A percentile compares a stretch with the other conserved stretches of the same genome.
These are phyloP conservation scores for Nezara viridula DNA, from an alignment of 2,888 invertebrate genomes.

Conservation along the genomic window DNA sequence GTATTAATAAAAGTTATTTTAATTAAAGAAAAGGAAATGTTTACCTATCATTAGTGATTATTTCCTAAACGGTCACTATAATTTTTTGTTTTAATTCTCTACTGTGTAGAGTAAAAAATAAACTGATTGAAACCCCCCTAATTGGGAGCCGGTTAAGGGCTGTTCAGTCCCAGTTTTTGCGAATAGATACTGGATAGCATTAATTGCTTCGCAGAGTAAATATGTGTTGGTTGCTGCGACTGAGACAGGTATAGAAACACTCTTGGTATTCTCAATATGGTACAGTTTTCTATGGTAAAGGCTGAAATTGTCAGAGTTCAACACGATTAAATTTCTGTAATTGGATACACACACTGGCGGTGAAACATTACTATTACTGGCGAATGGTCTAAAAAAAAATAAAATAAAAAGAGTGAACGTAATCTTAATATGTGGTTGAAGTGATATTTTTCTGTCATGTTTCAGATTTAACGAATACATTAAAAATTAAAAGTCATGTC, in stretches of 20 bases:
- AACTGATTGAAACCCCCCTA: neutral
- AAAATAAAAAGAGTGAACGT: too few species aligned
- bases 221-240: neutral
- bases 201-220: slow-evolving; percentile 8
- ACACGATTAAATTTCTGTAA: neutral
- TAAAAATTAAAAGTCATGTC: too few species aligned
- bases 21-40: too few species aligned
- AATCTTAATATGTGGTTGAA: too few species aligned
- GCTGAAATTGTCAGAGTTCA: neutral
- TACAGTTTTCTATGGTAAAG: neutral
- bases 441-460: too few species aligned
- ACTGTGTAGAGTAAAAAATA: neutral
- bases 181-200: neutral
- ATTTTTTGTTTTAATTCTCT: neutral
- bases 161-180: neutral
- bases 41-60: neutral
- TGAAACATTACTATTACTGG: neutral
- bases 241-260: neutral
- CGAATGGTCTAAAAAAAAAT: too few species aligned
- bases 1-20: too few species aligned
- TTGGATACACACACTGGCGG: neutral
- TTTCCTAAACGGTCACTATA: neutral
- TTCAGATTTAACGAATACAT: too few species aligned
- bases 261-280: neutral
- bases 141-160: neutral